phyloP scores from a whole-genome alignment of 2,797 vertebrate genomes.

The Gymnocypris eckloni region DNA sequence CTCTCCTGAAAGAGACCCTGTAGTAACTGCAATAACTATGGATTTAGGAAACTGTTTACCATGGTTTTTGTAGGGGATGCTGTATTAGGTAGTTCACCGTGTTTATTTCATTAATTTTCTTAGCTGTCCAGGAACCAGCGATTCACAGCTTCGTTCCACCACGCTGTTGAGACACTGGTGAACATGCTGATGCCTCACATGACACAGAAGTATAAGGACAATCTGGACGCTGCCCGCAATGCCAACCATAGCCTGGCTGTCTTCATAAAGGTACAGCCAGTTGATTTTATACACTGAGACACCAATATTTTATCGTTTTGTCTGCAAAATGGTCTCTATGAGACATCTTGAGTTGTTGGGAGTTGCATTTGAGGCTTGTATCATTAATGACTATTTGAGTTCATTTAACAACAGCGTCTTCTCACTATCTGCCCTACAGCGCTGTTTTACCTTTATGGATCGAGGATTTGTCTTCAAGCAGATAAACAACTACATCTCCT shows the following conservation, averaged over 20 bases:
- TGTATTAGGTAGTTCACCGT: background rate
- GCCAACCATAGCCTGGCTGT: constrained; percentile 97
- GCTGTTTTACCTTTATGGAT: constrained; percentile 98
- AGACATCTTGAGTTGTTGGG: background rate
- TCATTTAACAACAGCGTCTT: background rate
- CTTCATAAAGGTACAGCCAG: constrained; percentile 89
- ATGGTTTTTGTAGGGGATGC: background rate
- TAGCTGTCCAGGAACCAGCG: constrained; percentile 90
- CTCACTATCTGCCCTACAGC: constrained; percentile 72
- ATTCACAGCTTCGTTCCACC: constrained; percentile 94
- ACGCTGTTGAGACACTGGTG: constrained; percentile 94
- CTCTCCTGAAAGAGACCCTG: background rate
- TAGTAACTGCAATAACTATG: no score
- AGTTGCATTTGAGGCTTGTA: background rate
- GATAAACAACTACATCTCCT: constrained; percentile 98
- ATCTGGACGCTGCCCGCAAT: constrained; percentile 93
- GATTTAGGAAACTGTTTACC: background rate
- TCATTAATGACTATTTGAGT: background rate
- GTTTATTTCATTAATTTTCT: background rate
- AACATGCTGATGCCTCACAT: constrained; percentile 98
- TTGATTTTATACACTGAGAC: background rate
- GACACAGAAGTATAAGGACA: constrained; percentile 98
- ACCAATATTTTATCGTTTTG: background rate
- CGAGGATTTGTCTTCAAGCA: constrained; percentile 96
- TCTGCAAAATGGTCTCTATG: background rate